Evolutionary conservation across 2,113 vertebrate genomes (phyloP).

Genomic region (Saccopteryx bilineata): DNA sequence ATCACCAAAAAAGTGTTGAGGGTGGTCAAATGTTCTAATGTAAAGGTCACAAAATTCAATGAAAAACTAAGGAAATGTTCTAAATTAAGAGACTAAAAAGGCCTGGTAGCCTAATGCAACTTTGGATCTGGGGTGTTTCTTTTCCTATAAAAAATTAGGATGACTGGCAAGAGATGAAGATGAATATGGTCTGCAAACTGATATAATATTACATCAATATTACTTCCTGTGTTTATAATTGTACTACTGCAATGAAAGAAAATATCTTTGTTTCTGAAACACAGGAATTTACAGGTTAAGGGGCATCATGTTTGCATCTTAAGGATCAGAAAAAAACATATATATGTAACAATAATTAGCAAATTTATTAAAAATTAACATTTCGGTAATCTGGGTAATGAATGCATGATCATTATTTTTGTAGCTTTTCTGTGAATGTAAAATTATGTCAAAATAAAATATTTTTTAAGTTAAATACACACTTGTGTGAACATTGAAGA

Average conservation of each 20-base stretch:
- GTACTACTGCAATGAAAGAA: not conserved
- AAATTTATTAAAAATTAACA: constrained; percentile 31
- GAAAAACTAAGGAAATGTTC: not conserved
- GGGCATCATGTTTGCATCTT: not conserved
- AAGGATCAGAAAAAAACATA: not conserved
- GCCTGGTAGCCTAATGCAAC: not conserved
- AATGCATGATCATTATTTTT: not conserved
- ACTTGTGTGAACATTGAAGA: not conserved
- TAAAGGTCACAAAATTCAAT: not conserved
- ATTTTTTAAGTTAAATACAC: not conserved
- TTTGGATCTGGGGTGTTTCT: not conserved
- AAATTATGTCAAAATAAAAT: constrained; percentile 39
- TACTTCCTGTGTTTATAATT: not conserved
- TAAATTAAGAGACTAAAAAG: not conserved
- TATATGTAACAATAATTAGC: not conserved
- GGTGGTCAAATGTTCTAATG: not conserved
- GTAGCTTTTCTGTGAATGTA: not conserved
- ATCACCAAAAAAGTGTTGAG: not conserved
- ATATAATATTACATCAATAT: not conserved
- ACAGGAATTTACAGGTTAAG: not conserved
- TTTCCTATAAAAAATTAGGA: not conserved
- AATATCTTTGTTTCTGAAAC: not conserved
- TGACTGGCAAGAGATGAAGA: not conserved
- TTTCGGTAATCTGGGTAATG: not conserved
- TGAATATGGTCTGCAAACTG: not conserved